A percentile compares a stretch with the other conserved stretches of the same genome.
These are phyloP conservation scores for Gallinago stenura DNA, from an alignment of 2,797 vertebrate species.

Conservation along the genomic window DNA sequence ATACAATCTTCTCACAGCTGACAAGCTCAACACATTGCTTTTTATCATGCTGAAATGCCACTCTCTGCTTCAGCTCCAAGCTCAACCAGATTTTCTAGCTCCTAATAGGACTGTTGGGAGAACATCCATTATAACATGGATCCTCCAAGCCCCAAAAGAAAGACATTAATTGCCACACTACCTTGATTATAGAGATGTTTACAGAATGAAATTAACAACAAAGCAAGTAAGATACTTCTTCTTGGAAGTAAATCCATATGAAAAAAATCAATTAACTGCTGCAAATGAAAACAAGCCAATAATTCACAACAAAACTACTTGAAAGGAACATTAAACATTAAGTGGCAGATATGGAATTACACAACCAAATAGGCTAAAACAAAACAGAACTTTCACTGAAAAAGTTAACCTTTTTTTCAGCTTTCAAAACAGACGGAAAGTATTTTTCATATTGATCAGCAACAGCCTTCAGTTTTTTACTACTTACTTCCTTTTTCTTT, in stretches of 20 bases:
- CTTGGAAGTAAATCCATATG: conserved; percentile 18
- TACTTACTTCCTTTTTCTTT: background rate
- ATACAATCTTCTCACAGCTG: background rate
- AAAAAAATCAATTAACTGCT: conserved; percentile 25
- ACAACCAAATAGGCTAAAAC: background rate
- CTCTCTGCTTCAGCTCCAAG: background rate
- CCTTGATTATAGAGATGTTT: conserved; percentile 26
- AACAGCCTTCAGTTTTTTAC: background rate
- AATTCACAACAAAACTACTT: background rate
- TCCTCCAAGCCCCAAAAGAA: background rate
- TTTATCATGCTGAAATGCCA: conserved; percentile 9
- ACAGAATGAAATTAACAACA: conserved; percentile 52
- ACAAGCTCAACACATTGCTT: background rate
- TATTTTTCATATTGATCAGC: background rate
- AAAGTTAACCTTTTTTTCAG: background rate
- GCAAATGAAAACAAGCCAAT: conserved; percentile 27
- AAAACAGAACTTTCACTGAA: background rate
- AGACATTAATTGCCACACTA: background rate
- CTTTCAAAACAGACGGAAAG: background rate
- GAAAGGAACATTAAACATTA: background rate
- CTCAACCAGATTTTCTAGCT: background rate
- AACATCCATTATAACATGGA: conserved; percentile 8
- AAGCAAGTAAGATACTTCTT: background rate
- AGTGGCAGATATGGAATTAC: background rate
- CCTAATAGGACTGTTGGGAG: conserved; percentile 32